These are phyloP conservation scores for Camponotus floridanus DNA, from an alignment of 1,140 invertebrate species.

Conservation along the genomic window DNA sequence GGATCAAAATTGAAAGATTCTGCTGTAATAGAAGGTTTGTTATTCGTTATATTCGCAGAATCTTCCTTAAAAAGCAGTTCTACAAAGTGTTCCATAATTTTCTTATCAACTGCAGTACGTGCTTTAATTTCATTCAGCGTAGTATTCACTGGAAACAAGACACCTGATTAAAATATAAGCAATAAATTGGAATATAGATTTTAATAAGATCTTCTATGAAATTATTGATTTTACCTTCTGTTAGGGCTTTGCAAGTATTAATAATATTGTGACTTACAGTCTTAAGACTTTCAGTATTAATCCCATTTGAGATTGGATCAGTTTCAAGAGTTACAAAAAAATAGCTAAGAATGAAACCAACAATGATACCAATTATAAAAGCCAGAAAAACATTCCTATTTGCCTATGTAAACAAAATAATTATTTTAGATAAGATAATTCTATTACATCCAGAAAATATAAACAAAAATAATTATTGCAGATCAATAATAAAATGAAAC, in stretches of 20 bases:
- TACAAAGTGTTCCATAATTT: background rate
- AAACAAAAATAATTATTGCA: background rate
- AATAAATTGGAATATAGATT: background rate
- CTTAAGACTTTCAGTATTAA: background rate
- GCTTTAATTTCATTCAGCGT: conserved; percentile 31
- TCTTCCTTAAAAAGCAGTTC: background rate
- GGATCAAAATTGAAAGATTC: conserved; percentile 26
- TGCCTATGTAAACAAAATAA: conserved; percentile 2
- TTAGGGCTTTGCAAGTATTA: conserved; percentile 21
- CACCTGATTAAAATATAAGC: background rate
- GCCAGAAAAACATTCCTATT: background rate
- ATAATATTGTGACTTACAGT: conserved; percentile 12
- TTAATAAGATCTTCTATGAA: background rate
- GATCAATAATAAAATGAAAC: background rate
- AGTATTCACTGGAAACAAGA: conserved; percentile 30
- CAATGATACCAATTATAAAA: background rate
- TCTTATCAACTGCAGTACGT: background rate
- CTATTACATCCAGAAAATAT: background rate
- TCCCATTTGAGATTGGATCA: background rate
- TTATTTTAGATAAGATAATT: background rate
- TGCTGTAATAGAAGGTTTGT: background rate
- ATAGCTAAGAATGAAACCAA: background rate
- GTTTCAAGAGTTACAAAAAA: background rate
- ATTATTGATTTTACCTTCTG: conserved; percentile 17
- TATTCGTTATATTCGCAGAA: background rate